Base-by-base conservation (phyloP, 2,888 invertebrate species). In the Dynastes hyllus region DNA sequence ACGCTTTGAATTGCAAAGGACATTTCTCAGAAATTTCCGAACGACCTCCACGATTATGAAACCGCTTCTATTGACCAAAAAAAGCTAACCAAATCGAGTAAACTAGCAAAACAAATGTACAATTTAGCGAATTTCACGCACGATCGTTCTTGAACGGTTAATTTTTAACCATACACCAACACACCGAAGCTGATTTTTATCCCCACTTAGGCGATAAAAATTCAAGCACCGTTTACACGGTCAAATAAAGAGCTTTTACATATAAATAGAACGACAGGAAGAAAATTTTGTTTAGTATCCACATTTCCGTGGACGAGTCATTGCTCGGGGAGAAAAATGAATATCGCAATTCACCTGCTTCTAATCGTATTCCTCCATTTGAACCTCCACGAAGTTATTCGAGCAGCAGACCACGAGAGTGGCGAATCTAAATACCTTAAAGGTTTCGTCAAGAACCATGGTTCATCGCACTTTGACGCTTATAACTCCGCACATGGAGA, bases 401-500 rank as follows among this genome's bases (percentile, higher is more conserved):
- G 67, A 82, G 29, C 13, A 29, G 13, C 40, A 37, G 40, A 78
- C 66, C 83, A 84, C 70, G 67, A 77, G 53, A 73, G 79, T 50
- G 77, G 58, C 22, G 61, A 69, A 40, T 79, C 79, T 61, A 90
- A 90, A 83, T 90, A 91, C 83, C 89, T 90, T 78, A 90, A 91
- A 80, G 91, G 91, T 83, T 92, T 92, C 84, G 93, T 93, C 86
- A 90, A 90, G 77, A 94, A 93, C 22, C 94, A 93, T 13, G 94
- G 94, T 0, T 91, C 93, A 82, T 92, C 93, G 78, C 93, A 94
- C 84, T 93, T 93, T 83, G 91, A 91, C 1, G 91, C 93, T 78
- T 93, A 94, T 84, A 93, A 94, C 86, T 91, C 92, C 79, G 92
- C 93, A 50, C 92, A 95, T 85, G 95, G 94, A 0, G 93, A 94